Evolutionary conservation across 2,113 vertebrate genomes (phyloP).

Genomic region (Pica pica): DNA sequence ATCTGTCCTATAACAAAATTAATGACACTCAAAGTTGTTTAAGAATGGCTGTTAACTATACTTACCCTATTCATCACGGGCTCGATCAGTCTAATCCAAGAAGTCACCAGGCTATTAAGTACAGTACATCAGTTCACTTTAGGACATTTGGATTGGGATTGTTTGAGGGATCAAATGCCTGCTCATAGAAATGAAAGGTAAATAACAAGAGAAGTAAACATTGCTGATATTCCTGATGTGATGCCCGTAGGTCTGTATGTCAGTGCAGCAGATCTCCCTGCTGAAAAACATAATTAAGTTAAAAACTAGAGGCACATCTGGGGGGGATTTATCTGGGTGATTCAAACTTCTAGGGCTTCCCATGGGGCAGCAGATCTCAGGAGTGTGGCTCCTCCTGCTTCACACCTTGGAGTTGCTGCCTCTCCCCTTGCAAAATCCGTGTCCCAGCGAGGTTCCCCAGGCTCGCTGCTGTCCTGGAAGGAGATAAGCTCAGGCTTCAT

Average conservation of each 20-base stretch:
- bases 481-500: background rate
- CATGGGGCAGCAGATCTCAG: background rate
- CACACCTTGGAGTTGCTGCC: background rate
- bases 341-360: background rate
- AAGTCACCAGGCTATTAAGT: slow-evolving; percentile 64
- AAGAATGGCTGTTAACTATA: slow-evolving; percentile 74
- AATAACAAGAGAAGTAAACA: background rate
- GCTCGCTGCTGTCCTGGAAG: background rate
- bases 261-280: background rate
- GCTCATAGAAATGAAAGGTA: background rate
- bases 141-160: slow-evolving; percentile 37
- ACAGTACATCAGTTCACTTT: slow-evolving; percentile 43
- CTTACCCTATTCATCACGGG: slow-evolving; percentile 70
- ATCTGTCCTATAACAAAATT: slow-evolving; percentile 73
- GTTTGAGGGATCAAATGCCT: slow-evolving; percentile 23
- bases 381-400: background rate
- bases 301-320: background rate
- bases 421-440: background rate
- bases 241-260: background rate
- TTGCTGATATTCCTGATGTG: background rate
- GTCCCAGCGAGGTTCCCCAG: background rate
- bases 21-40: slow-evolving; percentile 71
- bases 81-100: slow-evolving; percentile 62
- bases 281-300: fast-evolving
- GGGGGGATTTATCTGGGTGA: background rate